A percentile compares a stretch with the other conserved stretches of the same genome.
Evolutionary conservation across 2,797 vertebrate species (phyloP).

Genomic region (Macropus fuliginosus): DNA sequence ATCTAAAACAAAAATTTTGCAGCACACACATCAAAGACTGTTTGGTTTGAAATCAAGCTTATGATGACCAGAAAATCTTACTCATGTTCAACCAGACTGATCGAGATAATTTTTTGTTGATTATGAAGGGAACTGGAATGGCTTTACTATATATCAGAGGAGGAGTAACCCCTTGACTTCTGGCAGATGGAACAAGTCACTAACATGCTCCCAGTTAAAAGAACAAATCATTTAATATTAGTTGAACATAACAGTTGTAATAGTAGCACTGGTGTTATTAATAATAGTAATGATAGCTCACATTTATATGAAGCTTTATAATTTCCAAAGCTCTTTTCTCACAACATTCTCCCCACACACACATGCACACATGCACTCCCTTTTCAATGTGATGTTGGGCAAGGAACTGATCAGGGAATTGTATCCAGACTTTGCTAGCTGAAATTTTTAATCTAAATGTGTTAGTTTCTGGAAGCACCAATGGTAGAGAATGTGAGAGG

Average conservation of each 20-base stretch:
- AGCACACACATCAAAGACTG: slow-evolving; percentile 73
- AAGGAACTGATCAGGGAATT: slow-evolving; percentile 39
- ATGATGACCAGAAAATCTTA: slow-evolving; percentile 65
- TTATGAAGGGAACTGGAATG: slow-evolving; percentile 53
- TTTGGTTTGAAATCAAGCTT: slow-evolving; percentile 69
- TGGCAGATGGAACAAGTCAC: slow-evolving; percentile 1
- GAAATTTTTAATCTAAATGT: neutral
- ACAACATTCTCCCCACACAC: neutral
- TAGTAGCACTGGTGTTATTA: neutral
- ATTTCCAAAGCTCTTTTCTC: neutral
- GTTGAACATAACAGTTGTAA: neutral
- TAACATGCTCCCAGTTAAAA: slow-evolving; percentile 23
- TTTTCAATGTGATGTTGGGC: neutral
- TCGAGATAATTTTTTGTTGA: slow-evolving; percentile 60
- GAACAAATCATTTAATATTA: slow-evolving; percentile 17
- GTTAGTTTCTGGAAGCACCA: neutral
- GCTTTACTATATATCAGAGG: slow-evolving; percentile 40
- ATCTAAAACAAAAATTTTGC: slow-evolving; percentile 69
- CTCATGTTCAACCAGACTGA: slow-evolving; percentile 61
- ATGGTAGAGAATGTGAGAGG: slow-evolving; percentile 12
- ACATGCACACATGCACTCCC: no score
- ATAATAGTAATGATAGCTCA: neutral
- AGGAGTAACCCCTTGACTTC: slow-evolving; percentile 18
- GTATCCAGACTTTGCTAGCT: neutral
- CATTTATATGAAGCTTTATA: neutral